Conservation (phyloP, 2,113 vertebrate genomes). For the Amazona vittata region DNA sequence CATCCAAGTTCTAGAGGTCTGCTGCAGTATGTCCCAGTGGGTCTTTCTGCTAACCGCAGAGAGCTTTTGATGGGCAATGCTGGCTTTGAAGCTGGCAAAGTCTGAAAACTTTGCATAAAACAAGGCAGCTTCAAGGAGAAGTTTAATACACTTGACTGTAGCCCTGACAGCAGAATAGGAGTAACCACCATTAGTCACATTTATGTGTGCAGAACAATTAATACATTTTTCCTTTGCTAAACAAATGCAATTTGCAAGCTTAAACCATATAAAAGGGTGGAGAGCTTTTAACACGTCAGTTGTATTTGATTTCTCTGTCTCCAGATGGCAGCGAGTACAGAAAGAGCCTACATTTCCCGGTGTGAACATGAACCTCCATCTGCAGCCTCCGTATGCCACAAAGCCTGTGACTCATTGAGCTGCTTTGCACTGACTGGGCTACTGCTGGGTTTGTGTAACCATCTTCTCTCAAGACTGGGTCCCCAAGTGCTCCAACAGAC, state of each 20-base stretch:
- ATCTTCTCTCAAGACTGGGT: not conserved
- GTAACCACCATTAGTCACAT: conserved; percentile 42
- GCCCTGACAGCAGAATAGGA: conserved; percentile 39
- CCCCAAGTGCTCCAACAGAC: not conserved
- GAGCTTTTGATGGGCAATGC: not conserved
- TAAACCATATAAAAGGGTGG: conserved; percentile 35
- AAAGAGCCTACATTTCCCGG: not conserved
- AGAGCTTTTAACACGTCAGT: conserved; percentile 20
- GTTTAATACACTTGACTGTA: not conserved
- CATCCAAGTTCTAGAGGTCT: not conserved
- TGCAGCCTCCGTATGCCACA: conserved; percentile 16
- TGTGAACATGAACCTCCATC: conserved; percentile 12
- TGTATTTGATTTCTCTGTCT: conserved; percentile 20
- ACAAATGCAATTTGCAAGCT: conserved; percentile 42
- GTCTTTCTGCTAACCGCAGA: not conserved
- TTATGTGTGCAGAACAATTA: conserved; percentile 36
- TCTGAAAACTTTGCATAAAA: not conserved
- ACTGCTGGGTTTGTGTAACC: not conserved
- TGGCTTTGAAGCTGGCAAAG: not conserved
- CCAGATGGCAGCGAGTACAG: not conserved
- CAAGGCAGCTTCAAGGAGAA: not conserved
- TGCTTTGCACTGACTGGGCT: conserved; percentile 18
- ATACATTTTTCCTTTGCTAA: conserved; percentile 50
- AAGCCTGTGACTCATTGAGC: conserved; percentile 5
- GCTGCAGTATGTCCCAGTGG: not conserved